Base-by-base conservation (phyloP, 2,888 invertebrate species). In the Papilio protenor region DNA sequence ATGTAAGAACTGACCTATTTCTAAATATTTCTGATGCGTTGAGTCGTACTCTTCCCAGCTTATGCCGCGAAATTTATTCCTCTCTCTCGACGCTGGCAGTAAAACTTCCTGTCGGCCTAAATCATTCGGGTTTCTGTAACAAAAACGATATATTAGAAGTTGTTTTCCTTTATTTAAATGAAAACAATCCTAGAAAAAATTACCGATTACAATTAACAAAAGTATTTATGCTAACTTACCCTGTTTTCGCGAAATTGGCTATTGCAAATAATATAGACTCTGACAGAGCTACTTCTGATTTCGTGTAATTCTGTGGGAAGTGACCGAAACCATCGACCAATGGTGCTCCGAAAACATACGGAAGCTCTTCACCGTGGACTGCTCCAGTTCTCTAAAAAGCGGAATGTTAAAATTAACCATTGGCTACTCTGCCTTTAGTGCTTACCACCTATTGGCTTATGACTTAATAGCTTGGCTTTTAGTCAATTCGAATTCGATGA, bases 31-130 rank as follows among this genome's bases (percentile, higher is more conserved):
- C 89, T 98, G 98, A 94, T 98, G 98, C 80, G 98, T 96, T 1
- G 97, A 97, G 90, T 98, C 98, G 93, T 98, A 99, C 87, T 97
- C 97, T 84, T 98, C 98, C 99, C 99, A 99, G 75, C 96, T 96
- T 84, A 97, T 96, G 82, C 96, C 97, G 75, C 97, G 96, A 91
- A 98, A 98, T 85, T 97, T 96, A 95, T 97, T 98, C 82, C 97
- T 96, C 88, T 98, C 98, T 87, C 97, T 96, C 75, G 97, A 98
- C 71, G 97, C 97, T 6, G 97, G 97, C 81, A 98, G 94, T 73
- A 96, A 95, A 0, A 96, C 96, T 87, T 98, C 98, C 88, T 96
- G 97, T 45, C 97, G 96, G 85, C 96, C 96, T 89, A 97, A 97
- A 89, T 98, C 98, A 88, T 98, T 98, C 18, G 98, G 98, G 91